phyloP scores from a whole-genome alignment of 2,113 vertebrate species.

The Caracal caracal region DNA sequence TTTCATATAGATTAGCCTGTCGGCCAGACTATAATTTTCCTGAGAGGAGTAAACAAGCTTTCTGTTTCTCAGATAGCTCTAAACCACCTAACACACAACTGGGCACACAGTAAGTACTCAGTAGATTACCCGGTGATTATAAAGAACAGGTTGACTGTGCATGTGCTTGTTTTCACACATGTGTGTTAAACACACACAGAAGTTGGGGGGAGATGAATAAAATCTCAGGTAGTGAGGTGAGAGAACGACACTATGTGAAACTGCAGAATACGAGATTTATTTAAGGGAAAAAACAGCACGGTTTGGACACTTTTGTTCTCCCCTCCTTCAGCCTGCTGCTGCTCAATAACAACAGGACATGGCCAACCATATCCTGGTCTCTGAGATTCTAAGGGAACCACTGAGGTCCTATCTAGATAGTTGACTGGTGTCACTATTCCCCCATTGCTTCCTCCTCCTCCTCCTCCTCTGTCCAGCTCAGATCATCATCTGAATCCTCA shows the following conservation, averaged over 20 bases:
- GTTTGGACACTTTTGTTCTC: constrained; percentile 59
- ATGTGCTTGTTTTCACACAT: constrained; percentile 49
- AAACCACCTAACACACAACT: constrained; percentile 13
- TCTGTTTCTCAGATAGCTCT: constrained; percentile 36
- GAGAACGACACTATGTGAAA: constrained; percentile 73
- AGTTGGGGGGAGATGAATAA: neutral
- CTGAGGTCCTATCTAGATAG: neutral
- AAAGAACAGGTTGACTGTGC: constrained; percentile 12
- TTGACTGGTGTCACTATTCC: constrained; percentile 32
- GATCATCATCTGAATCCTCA: constrained; percentile 84
- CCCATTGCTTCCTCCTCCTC: constrained; percentile 73
- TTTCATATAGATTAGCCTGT: neutral
- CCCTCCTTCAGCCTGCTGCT: constrained; percentile 48
- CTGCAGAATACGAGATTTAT: constrained; percentile 73
- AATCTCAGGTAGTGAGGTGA: constrained; percentile 55
- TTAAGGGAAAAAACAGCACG: constrained; percentile 50
- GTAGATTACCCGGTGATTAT: neutral
- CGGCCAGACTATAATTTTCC: constrained; percentile 29
- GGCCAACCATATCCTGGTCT: constrained; percentile 41
- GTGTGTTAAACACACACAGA: constrained; percentile 8
- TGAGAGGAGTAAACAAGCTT: constrained; percentile 2
- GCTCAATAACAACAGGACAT: constrained; percentile 26
- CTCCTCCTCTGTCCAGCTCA: constrained; percentile 89
- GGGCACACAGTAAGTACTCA: neutral
- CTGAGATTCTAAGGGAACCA: constrained; percentile 36